Evolutionary conservation across 2,113 vertebrate species (phyloP).

Genomic region (Brachypodius melanocephalos): DNA sequence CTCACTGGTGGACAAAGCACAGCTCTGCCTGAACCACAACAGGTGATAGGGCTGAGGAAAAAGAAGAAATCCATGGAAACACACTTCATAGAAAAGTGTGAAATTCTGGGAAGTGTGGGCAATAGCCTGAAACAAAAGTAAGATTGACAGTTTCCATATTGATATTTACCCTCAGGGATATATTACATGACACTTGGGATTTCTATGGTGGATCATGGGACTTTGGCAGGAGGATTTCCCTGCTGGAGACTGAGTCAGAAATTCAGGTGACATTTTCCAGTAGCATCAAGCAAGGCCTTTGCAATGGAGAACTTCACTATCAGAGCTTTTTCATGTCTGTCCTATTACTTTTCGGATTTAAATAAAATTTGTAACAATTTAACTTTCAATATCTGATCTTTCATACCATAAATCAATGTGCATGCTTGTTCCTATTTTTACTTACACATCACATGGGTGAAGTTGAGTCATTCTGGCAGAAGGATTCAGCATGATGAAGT

Average conservation of each 20-base stretch:
- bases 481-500: not conserved
- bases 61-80: not conserved
- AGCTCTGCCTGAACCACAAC: not conserved
- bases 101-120: not conserved
- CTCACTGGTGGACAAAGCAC: not conserved
- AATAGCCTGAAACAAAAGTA: not conserved
- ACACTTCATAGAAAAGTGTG: accelerated
- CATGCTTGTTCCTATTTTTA: not conserved
- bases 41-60: not conserved
- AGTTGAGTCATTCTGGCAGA: not conserved
- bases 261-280: not conserved
- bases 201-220: not conserved
- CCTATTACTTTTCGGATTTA: not conserved
- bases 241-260: not conserved
- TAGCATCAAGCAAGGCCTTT: not conserved
- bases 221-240: not conserved
- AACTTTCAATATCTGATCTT: not conserved
- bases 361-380: not conserved
- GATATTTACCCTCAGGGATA: not conserved
- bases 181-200: not conserved
- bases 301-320: not conserved
- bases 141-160: not conserved
- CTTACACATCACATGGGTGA: not conserved
- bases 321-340: not conserved
- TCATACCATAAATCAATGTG: not conserved